Base-by-base conservation (phyloP, 2,888 invertebrate genomes). In the Aporophyla lueneburgensis region DNA sequence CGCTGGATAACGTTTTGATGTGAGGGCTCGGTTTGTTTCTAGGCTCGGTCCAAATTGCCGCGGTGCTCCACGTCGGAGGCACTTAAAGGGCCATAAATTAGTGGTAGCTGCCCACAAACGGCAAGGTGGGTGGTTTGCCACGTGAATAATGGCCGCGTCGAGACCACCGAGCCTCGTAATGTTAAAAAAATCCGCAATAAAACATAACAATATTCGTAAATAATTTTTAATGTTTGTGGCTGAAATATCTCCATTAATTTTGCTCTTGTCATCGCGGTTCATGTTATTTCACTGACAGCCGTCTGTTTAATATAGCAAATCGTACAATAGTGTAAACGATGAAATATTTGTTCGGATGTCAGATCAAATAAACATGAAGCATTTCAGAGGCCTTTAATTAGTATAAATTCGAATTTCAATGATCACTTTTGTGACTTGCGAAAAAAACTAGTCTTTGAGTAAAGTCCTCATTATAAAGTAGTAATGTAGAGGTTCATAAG, bases 31-130 rank as follows among this genome's bases (percentile, higher is more conserved):
- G 87, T 87, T 87, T 89, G 89, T 91, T 93, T 91, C 91, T 91
- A 93, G 91, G 91, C 91, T 93, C 93, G 92, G 92, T 91, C 92
- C 92, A 91, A 93, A 94, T 93, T 92, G 91, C 90, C 87, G 90
- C 88, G 89, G 90, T 91, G 89, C 90, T 91, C 87, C 89, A 90
- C 90, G 91, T 93, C 91, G 91, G 92, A 91, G 93, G 94, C 94
- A 95, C 94, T 96, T 94, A 94, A 94, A 95, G 94, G 93, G 93
- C 92, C 89, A 95, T 96, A 96, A 96, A 96, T 96, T 96, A 95
- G 94, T 91, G 90, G 93, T 91, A 91, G 94, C 93, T 93, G 92
- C 92, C 96, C 95, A 92, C 96, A 94, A 94, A 94, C 91, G 93
- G 93, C 93, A 94, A 95, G 95, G 95, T 95, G 93, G 95, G 92